A percentile compares a stretch with the other conserved stretches of the same genome.
phyloP scores from a whole-genome alignment of 2,888 invertebrate genomes.

The Pheosia gnoma region DNA sequence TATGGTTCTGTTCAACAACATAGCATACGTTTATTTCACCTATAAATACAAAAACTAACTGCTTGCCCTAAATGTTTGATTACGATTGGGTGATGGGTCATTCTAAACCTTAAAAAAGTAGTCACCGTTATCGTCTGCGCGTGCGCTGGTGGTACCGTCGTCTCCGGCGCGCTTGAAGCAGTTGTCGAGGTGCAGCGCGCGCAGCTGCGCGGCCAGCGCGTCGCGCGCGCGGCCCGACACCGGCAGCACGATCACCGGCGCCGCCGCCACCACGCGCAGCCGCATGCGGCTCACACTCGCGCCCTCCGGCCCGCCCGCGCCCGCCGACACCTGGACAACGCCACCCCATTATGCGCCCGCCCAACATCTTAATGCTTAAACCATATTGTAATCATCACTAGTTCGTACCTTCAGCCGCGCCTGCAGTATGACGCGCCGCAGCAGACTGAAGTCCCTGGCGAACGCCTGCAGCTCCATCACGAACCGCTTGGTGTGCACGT shows the following conservation, averaged over 20 bases:
- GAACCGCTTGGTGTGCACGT: constrained; percentile 97
- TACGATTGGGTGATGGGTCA: too few species aligned
- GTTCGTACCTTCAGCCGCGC: constrained; percentile 84
- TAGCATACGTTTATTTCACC: too few species aligned
- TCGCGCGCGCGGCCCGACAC: constrained; percentile 91
- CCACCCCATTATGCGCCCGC: too few species aligned
- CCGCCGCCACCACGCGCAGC: constrained; percentile 71
- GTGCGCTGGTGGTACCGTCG: constrained; percentile 74
- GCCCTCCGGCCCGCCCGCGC: constrained; percentile 54
- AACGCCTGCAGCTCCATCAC: constrained; percentile 94
- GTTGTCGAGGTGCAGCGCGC: constrained; percentile 90
- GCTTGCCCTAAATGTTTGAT: too few species aligned
- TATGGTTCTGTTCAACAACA: too few species aligned
- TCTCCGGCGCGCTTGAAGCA: constrained; percentile 86
- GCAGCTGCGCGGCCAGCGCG: constrained; percentile 92
- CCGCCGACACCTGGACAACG: constrained; percentile 32
- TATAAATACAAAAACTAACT: too few species aligned
- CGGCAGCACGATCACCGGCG: constrained; percentile 94
- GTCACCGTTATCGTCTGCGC: neutral
- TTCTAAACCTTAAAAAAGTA: too few species aligned
- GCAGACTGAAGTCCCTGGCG: constrained; percentile 91
- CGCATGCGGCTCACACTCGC: constrained; percentile 86
- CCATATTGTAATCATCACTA: too few species aligned
- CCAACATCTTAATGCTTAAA: too few species aligned
- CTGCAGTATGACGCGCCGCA: constrained; percentile 90